phyloP scores from a whole-genome alignment of 2,888 invertebrate species.

The Hypena proboscidalis region DNA sequence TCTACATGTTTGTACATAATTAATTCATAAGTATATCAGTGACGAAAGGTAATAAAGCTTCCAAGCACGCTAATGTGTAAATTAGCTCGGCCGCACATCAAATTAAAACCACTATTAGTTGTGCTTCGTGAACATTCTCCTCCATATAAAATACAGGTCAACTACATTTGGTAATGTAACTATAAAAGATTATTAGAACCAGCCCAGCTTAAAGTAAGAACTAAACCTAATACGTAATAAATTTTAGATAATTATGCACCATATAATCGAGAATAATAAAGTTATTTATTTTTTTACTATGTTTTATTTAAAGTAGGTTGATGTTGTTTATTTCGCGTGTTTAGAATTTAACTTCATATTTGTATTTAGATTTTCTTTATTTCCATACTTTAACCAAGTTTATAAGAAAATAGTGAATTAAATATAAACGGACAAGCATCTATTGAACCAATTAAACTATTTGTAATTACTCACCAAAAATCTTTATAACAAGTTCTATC shows the following conservation, averaged over 20 bases:
- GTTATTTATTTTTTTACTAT: no score
- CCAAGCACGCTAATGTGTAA: conserved; percentile 37
- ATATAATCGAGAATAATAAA: no score
- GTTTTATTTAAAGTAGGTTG: no score
- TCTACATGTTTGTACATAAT: conserved; percentile 7
- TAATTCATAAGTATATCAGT: conserved; percentile 18
- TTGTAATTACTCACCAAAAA: no score
- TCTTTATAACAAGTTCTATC: conserved; percentile 5
- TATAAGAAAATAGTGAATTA: no score
- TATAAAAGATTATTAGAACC: conserved; percentile 19
- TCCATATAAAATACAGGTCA: neutral
- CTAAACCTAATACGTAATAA: neutral
- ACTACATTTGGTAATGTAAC: conserved; percentile 1
- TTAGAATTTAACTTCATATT: no score
- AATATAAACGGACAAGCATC: no score
- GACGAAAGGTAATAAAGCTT: conserved; percentile 28
- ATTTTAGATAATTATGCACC: conserved; percentile 1
- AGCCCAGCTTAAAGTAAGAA: conserved; percentile 13
- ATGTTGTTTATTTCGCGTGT: no score
- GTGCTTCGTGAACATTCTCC: conserved; percentile 6
- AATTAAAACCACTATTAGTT: conserved; percentile 14
- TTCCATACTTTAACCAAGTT: no score
- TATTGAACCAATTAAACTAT: no score
- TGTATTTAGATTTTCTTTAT: no score
- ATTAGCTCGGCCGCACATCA: conserved; percentile 26